phyloP scores from a whole-genome alignment of 2,797 vertebrate species.

The Chromis chromis region DNA sequence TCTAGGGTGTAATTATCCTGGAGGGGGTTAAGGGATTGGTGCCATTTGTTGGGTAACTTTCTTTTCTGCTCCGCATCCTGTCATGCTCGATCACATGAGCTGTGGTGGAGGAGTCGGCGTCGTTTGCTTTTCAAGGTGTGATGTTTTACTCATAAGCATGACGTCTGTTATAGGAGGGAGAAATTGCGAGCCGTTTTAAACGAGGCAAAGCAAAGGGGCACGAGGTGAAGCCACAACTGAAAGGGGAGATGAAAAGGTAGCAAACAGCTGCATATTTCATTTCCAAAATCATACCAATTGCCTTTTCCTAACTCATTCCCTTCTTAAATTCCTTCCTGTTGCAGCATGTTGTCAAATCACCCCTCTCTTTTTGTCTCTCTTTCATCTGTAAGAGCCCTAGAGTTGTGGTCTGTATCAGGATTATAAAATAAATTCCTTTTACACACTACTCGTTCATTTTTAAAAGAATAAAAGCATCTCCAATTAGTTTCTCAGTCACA shows the following conservation, averaged over 20 bases:
- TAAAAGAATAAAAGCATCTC: constrained; percentile 1
- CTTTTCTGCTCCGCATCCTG: constrained; percentile 38
- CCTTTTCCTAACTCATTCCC: constrained; percentile 41
- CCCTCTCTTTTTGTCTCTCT: constrained; percentile 25
- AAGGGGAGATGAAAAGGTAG: constrained; percentile 49
- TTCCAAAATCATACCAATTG: constrained; percentile 66
- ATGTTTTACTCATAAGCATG: neutral
- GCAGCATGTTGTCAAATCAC: constrained; percentile 65
- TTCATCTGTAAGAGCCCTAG: constrained; percentile 46
- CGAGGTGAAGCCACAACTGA: constrained; percentile 24
- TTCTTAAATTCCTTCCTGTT: constrained; percentile 67
- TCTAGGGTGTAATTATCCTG: constrained; percentile 69
- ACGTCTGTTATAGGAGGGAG: neutral
- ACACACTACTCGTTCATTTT: constrained; percentile 13
- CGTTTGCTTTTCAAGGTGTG: neutral
- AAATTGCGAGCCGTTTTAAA: constrained; percentile 7
- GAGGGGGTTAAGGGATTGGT: constrained; percentile 31
- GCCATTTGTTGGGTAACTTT: constrained; percentile 73
- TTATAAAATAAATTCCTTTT: neutral
- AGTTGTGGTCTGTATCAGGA: constrained; percentile 36
- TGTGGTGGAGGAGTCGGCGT: neutral
- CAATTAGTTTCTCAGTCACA: constrained; percentile 35
- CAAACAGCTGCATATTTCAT: constrained; percentile 59
- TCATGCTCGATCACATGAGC: constrained; percentile 35
- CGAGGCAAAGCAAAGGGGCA: constrained; percentile 8